Evolutionary conservation across 1,140 invertebrate genomes (phyloP).

Genomic region (Ectropis grisescens): DNA sequence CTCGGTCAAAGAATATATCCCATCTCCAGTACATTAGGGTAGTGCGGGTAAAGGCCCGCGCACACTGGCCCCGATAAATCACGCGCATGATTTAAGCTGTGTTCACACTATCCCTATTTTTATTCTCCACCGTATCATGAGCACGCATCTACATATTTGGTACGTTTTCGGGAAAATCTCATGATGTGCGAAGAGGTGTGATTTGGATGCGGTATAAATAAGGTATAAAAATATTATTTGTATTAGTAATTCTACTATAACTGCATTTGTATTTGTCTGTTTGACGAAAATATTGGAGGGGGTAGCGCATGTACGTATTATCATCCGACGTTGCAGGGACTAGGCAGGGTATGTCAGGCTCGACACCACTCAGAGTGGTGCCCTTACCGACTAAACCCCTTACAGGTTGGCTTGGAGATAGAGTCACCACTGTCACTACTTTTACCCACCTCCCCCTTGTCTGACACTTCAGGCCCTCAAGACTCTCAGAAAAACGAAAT

Average conservation of each 20-base stretch:
- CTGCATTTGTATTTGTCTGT: no score
- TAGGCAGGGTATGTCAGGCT: no score
- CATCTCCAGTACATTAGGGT: background rate
- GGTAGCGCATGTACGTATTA: background rate
- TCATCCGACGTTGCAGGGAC: no score
- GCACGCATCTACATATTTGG: conserved; percentile 24
- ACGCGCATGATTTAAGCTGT: conserved; percentile 22
- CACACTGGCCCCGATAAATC: conserved; percentile 20
- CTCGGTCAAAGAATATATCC: no score
- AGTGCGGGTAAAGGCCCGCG: conserved; percentile 2
- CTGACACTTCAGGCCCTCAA: no score
- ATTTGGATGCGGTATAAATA: background rate
- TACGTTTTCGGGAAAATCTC: conserved; percentile 9
- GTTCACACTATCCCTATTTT: conserved; percentile 31
- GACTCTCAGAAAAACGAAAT: no score
- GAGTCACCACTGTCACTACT: background rate
- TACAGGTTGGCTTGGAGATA: background rate
- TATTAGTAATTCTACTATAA: no score
- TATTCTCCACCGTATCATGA: conserved; percentile 18
- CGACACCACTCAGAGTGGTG: no score
- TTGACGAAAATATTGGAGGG: background rate
- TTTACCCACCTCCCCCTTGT: no score
- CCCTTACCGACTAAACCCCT: no score
- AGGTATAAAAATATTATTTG: background rate
- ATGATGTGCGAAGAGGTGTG: background rate